Evolutionary conservation across 2,888 invertebrate genomes (phyloP), one percentile per base, ranked within the genome.

Genomic region (Conops quadrifasciatus): DNA sequence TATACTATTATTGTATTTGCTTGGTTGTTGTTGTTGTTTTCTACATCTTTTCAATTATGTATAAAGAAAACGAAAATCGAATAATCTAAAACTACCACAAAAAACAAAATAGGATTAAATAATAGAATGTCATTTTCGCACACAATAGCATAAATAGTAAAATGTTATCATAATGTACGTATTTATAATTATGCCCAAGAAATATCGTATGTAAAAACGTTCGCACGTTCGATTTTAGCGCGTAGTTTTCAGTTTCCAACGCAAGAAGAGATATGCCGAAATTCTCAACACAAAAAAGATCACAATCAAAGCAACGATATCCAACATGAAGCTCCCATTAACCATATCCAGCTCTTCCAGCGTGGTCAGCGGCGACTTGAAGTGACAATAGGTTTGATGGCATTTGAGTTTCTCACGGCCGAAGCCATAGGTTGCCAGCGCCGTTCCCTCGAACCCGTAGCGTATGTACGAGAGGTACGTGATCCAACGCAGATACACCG

Each of bases 401-500:
- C 97, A 97, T 80, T 93, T 90, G 71, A 97, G 88, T 77, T 93
- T 93, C 71, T 91, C 90, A 58, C 97, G 88, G 69, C 91, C 90
- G 81, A 93, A 95, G 2, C 94, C 93, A 85, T 98, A 98, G 0
- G 96, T 95, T 16, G 96, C 94, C 69, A 97, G 88, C 7, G 97
- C 93, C 0, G 95, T 95, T 58, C 96, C 97, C 87, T 97, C 97
- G 87, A 97, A 98, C 47, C 96, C 95, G 83, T 97, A 98, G 77
- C 97, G 89, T 80, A 97, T 96, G 87, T 97, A 97, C 0, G 96
- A 96, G 11, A 96, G 88, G 82, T 97, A 97, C 0, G 97, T 96
- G 80, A 98, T 93, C 97, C 97, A 97, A 76, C 96, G 90, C 68
- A 98, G 88, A 85, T 97, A 98, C 2, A 94, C 91, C 0, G 97